Conservation (phyloP, 2,797 vertebrate species). For the Orestias chungarensis region DNA sequence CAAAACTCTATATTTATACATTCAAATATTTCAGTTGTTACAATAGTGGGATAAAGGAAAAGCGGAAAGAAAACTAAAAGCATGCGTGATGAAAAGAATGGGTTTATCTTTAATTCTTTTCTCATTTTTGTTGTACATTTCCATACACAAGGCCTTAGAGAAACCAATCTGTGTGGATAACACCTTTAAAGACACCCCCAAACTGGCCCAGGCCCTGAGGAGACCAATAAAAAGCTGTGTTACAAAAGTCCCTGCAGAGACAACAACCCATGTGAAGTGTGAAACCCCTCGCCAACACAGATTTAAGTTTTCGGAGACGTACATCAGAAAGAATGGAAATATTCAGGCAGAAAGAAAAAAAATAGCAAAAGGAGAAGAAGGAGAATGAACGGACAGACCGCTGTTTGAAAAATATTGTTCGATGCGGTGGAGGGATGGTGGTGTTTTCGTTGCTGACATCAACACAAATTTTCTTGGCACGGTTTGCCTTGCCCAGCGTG, state of each 20-base stretch:
- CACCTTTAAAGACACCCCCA: constrained; percentile 69
- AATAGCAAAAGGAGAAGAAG: constrained; percentile 56
- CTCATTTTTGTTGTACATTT: constrained; percentile 55
- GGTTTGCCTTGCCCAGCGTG: constrained; percentile 79
- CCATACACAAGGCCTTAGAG: constrained; percentile 48
- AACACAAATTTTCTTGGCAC: constrained; percentile 81
- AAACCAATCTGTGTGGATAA: constrained; percentile 63
- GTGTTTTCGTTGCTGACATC: constrained; percentile 85
- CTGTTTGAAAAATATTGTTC: constrained; percentile 87
- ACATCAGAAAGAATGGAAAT: constrained; percentile 64
- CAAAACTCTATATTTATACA: background rate
- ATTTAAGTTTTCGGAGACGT: constrained; percentile 64
- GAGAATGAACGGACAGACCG: constrained; percentile 77
- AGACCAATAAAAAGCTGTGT: constrained; percentile 60
- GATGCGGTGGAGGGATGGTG: constrained; percentile 73
- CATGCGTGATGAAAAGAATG: constrained; percentile 15
- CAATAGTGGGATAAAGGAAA: background rate
- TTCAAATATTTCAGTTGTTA: background rate
- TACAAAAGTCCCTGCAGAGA: constrained; percentile 73
- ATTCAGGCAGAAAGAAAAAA: constrained; percentile 52
- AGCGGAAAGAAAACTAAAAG: background rate
- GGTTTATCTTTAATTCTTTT: constrained; percentile 55
- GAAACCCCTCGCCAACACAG: constrained; percentile 66
- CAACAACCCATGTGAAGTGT: constrained; percentile 77
- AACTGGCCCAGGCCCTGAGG: constrained; percentile 60